phyloP scores from a whole-genome alignment of 1,140 invertebrate genomes.

The Drosophila elegans region DNA sequence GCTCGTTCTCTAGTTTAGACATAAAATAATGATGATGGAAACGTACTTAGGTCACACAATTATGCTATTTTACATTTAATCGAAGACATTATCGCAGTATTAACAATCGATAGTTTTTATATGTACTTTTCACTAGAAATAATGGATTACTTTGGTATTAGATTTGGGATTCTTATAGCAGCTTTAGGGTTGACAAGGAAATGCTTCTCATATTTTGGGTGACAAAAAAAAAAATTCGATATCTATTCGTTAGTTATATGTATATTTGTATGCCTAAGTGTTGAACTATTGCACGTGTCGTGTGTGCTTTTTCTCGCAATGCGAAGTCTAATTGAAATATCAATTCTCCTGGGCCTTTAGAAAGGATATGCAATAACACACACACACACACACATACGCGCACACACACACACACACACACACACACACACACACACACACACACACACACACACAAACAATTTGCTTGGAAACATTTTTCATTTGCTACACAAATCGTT shows the following conservation, averaged over 20 bases:
- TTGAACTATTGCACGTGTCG: conserved; percentile 9
- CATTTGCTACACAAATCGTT: conserved; percentile 6
- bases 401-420: neutral
- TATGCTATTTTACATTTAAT: conserved; percentile 49
- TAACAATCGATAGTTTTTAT: conserved; percentile 38
- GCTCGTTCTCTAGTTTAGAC: conserved; percentile 11
- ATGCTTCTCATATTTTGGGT: conserved; percentile 17
- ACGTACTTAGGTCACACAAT: conserved; percentile 28
- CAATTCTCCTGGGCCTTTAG: conserved; percentile 17
- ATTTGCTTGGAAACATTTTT: conserved; percentile 1
- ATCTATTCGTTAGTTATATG: conserved; percentile 13
- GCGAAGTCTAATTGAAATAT: conserved; percentile 43
- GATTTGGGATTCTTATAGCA: conserved; percentile 29
- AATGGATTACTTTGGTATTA: conserved; percentile 12
- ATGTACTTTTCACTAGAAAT: conserved; percentile 8
- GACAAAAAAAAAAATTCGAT: conserved; percentile 37
- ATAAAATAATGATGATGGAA: conserved; percentile 17
- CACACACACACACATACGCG: neutral
- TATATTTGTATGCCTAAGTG: conserved; percentile 10
- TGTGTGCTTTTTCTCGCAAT: conserved; percentile 10
- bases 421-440: too few species aligned
- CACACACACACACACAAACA: conserved; percentile 5
- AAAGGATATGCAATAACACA: conserved; percentile 6
- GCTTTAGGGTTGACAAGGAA: conserved; percentile 11
- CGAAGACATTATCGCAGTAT: conserved; percentile 39